Base-by-base conservation (phyloP, 2,888 invertebrate species). In the Scaptomyza flava region DNA sequence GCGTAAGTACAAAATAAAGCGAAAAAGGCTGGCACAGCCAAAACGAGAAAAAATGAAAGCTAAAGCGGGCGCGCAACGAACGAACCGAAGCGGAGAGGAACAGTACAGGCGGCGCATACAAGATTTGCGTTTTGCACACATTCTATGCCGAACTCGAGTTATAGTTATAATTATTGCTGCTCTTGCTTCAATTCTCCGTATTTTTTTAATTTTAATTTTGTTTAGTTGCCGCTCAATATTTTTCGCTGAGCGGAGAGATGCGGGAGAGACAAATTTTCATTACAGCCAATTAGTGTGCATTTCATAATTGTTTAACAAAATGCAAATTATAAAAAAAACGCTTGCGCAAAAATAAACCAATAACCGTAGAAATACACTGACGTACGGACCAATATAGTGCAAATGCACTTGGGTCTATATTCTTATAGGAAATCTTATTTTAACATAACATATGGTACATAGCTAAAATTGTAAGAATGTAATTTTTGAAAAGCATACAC, bases 231-330 rank as follows among this genome's bases (percentile, higher is more conserved):
- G 76, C 82, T 81, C 81, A 67, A 65, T 62, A 65, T 64, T 73
- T 68, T 76, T 54, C 52, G 60, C 58, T 65, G 56, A 67, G 62
- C 57, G 63, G 50, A 60, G 61, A 60, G 68, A 58, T 43, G 46
- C 43, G 20, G 33, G 57, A 47, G 36, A 61, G 72, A 69, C 42
- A 72, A 65, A 88, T 90, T 88, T 83, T 81, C 79, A 82, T 83
- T 87, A 87, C 77, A 81, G 79, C 71, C 84, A 90, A 90, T 90
- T 90, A 90, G 90, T 89, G 79, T 90, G 85, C 86, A 90, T 89
- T 90, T 90, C 86, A 89, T 90, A 90, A 90, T 89, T 90, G 79
- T 84, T 89, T 81, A 87, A 86, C 74, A 84, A 86, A 87, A 80
- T 68, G 83, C 30, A 47, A 77, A 68, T 60, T 50, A 66, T 38